Conservation (phyloP, 2,797 vertebrate genomes). For the Micrastur ruficollis region DNA sequence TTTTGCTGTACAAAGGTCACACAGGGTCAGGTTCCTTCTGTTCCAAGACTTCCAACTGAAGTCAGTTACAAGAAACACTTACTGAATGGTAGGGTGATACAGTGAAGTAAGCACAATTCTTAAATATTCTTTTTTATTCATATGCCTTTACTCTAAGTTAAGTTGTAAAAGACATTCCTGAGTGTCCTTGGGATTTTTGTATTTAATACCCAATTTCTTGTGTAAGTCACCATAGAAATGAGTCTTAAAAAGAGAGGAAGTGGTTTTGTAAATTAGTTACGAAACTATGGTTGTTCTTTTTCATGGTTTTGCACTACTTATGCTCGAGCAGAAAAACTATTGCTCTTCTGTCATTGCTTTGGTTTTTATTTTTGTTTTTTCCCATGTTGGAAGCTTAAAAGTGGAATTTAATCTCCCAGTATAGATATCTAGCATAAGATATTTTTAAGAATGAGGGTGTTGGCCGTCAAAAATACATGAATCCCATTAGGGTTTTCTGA, state of each 20-base stretch:
- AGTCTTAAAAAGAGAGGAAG: constrained; percentile 16
- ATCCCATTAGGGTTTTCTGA: background rate
- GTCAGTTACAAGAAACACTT: background rate
- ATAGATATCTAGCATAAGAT: background rate
- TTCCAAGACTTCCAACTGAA: background rate
- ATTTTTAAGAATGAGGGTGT: background rate
- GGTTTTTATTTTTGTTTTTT: background rate
- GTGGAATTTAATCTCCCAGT: background rate
- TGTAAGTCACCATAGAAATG: background rate
- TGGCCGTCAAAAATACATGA: background rate
- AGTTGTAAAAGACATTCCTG: background rate
- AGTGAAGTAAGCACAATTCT: background rate
- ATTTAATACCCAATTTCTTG: background rate
- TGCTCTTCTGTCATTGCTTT: background rate
- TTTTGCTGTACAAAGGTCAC: background rate
- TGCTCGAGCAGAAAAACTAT: background rate
- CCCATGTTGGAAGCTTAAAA: background rate
- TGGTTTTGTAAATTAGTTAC: constrained; percentile 3
- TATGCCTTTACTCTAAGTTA: background rate
- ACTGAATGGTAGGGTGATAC: background rate
- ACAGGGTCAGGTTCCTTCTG: background rate
- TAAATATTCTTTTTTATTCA: background rate
- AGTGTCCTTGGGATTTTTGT: background rate
- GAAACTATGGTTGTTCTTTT: background rate
- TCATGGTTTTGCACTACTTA: background rate